Conservation (phyloP, 2,888 invertebrate genomes). For the Ditylenchus weischeri region DNA sequence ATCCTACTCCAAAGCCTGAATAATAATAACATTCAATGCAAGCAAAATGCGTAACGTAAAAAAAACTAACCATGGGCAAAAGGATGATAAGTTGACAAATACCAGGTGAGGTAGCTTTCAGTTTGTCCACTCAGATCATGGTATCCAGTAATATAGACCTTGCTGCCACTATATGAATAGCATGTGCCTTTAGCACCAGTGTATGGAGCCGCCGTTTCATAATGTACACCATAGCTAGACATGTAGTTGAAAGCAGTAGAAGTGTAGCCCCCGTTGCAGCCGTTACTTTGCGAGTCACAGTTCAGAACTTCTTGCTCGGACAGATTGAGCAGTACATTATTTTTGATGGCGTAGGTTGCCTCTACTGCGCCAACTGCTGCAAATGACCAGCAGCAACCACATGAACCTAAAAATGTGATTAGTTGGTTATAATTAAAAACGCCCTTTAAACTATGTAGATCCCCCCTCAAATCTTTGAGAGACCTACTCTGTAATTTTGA, state of each 20-base stretch:
- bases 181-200: not conserved
- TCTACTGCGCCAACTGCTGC: slow-evolving; percentile 10
- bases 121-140: not conserved
- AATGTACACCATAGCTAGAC: not conserved
- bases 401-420: not conserved
- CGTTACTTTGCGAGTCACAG: not conserved
- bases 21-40: too few relatives aligned
- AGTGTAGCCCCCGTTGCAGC: slow-evolving; percentile 14
- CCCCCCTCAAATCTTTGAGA: too few relatives aligned
- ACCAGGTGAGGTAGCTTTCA: not conserved
- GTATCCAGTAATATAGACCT: not conserved
- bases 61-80: slow-evolving; percentile 4
- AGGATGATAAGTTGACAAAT: not conserved
- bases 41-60: too few relatives aligned
- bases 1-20: slow-evolving; percentile 5
- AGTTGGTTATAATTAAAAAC: too few relatives aligned
- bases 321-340: not conserved
- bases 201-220: slow-evolving; percentile 3
- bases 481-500: too few relatives aligned
- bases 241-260: slow-evolving; percentile 6
- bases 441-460: too few relatives aligned
- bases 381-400: slow-evolving; percentile 14
- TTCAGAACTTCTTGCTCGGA: slow-evolving; percentile 13
- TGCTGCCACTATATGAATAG: not conserved
- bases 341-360: slow-evolving; percentile 3